A percentile compares a stretch with the other conserved stretches of the same genome.
phyloP scores from a whole-genome alignment of 1,140 invertebrate species.

The Zeugodacus cucurbitae region DNA sequence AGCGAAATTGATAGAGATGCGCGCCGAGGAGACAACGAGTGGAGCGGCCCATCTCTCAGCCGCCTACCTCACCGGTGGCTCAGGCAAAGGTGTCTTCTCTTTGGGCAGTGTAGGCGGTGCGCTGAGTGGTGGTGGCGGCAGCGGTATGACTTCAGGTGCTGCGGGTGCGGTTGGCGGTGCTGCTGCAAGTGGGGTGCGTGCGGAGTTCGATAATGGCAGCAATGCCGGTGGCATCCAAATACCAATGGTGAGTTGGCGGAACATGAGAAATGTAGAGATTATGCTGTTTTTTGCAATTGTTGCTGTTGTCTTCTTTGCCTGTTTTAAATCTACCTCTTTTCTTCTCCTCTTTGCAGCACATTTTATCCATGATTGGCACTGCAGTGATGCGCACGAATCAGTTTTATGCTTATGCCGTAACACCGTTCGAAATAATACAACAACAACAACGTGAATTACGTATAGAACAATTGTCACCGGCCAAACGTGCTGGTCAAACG shows the following conservation, averaged over 20 bases:
- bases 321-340: neutral
- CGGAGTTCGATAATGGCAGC: conserved; percentile 29
- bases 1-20: conserved; percentile 64
- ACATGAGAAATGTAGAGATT: neutral
- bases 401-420: conserved; percentile 72
- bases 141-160: neutral
- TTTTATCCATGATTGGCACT: conserved; percentile 50
- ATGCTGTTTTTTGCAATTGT: neutral
- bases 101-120: neutral
- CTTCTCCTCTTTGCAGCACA: conserved; percentile 39
- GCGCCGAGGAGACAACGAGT: conserved; percentile 51
- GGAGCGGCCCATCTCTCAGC: neutral
- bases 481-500: conserved; percentile 58
- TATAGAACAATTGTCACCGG: conserved; percentile 40
- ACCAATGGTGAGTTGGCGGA: conserved; percentile 41
- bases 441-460: conserved; percentile 69
- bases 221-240: conserved; percentile 34
- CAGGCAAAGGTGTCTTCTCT: conserved; percentile 9
- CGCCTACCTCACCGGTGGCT: neutral
- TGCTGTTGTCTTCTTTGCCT: neutral
- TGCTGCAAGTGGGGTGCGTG: neutral
- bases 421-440: conserved; percentile 73
- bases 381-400: conserved; percentile 62
- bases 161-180: neutral
- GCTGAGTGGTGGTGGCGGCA: neutral